Conservation (phyloP, 2,888 invertebrate genomes). For the Drosophila birchii region DNA sequence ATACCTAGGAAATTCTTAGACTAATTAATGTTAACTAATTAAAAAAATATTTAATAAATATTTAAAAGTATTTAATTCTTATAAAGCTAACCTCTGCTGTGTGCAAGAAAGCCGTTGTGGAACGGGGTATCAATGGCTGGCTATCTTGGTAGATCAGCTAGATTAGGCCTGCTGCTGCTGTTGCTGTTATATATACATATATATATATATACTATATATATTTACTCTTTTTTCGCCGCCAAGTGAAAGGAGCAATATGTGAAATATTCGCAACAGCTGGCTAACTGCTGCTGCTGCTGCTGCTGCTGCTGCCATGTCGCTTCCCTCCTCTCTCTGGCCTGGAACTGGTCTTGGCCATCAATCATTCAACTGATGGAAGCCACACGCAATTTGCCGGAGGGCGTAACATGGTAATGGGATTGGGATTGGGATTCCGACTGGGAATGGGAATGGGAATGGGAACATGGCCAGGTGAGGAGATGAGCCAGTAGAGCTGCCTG, state of each 20-base stretch:
- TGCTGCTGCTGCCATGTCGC: neutral
- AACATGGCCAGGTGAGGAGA: conserved; percentile 14
- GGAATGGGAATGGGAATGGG: conserved; percentile 10
- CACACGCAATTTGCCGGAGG: conserved; percentile 48
- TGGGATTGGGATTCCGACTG: conserved; percentile 23
- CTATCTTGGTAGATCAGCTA: conserved; percentile 71
- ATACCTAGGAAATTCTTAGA: neutral
- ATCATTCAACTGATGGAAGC: conserved; percentile 50
- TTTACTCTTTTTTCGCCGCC: conserved; percentile 5
- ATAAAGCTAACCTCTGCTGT: neutral
- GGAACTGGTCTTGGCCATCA: conserved; percentile 41
- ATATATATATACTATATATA: neutral
- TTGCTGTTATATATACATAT: neutral
- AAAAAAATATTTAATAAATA: neutral
- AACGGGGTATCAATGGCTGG: conserved; percentile 65
- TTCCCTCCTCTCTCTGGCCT: neutral
- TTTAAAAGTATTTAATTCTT: neutral
- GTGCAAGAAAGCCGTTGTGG: neutral
- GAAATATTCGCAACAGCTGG: conserved; percentile 43
- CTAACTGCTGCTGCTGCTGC: conserved; percentile 19
- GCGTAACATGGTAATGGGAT: conserved; percentile 47
- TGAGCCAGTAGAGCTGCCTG: neutral
- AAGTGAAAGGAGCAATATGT: conserved; percentile 17
- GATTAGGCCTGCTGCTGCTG: conserved; percentile 55
- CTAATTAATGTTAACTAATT: neutral